These are phyloP conservation scores for Poecilia latipinna DNA, from an alignment of 2,113 vertebrate genomes.

Conservation along the genomic window DNA sequence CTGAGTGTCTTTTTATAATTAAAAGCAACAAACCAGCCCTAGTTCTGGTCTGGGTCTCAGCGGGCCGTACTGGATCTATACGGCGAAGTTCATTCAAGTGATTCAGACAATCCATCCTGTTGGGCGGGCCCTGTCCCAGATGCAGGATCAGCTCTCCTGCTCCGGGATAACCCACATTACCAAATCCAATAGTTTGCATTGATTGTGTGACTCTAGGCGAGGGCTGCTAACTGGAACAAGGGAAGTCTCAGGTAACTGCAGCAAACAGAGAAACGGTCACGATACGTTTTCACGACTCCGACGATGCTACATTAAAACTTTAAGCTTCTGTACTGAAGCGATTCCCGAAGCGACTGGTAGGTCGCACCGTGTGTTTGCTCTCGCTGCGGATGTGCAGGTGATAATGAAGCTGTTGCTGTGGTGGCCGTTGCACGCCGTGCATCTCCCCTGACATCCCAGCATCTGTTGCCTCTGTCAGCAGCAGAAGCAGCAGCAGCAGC, in stretches of 20 bases:
- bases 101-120: not conserved
- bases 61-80: not conserved
- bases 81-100: not conserved
- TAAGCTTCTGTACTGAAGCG: not conserved
- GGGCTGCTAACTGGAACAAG: constrained; percentile 42
- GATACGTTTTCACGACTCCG: too few species aligned
- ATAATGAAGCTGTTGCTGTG: constrained; percentile 67
- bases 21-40: not conserved
- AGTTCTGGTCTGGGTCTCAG: not conserved
- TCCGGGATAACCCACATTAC: constrained; percentile 49
- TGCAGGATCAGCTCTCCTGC: constrained; percentile 50
- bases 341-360: constrained; percentile 22
- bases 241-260: not conserved
- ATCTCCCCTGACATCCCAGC: constrained; percentile 46
- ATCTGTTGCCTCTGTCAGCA: constrained; percentile 54
- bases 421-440: not conserved
- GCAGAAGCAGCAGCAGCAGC: not conserved
- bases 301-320: too few species aligned
- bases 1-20: not conserved
- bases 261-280: not conserved
- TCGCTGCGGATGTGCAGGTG: constrained; percentile 38
- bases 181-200: constrained; percentile 48
- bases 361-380: constrained; percentile 15
- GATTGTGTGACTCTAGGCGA: constrained; percentile 47
- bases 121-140: not conserved